Evolutionary conservation across 1,140 invertebrate species (phyloP).

Genomic region (Dufourea novaeangliae): DNA sequence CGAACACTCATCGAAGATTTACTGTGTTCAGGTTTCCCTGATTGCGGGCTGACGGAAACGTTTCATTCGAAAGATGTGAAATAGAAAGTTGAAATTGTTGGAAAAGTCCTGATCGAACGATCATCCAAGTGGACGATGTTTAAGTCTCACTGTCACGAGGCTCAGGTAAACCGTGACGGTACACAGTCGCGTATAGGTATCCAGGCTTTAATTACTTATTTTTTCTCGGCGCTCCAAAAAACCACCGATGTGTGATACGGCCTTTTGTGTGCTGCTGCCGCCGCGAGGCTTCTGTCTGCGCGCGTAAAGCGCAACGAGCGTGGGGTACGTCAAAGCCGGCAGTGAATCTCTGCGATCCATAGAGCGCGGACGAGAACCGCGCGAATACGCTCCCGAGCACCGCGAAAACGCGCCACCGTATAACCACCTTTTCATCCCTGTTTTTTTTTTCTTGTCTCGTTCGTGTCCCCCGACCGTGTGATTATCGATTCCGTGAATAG

Average conservation of each 20-base stretch:
- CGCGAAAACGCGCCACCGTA: not conserved
- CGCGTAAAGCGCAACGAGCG: slow-evolving; percentile 48
- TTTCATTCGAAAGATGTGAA: not conserved
- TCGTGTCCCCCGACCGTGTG: not conserved
- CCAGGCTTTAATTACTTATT: slow-evolving; percentile 65
- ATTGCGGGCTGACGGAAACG: not conserved
- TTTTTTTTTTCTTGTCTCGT: too few species aligned
- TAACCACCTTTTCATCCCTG: not conserved
- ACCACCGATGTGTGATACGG: slow-evolving; percentile 68
- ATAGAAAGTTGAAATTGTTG: not conserved
- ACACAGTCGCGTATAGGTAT: slow-evolving; percentile 41
- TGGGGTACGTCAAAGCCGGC: slow-evolving; percentile 34
- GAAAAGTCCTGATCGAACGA: slow-evolving; percentile 5
- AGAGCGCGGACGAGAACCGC: slow-evolving; percentile 47
- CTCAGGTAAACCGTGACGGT: slow-evolving; percentile 55
- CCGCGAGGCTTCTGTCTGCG: slow-evolving; percentile 34
- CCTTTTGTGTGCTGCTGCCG: slow-evolving; percentile 15
- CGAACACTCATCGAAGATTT: too few species aligned
- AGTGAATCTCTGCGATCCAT: slow-evolving; percentile 60
- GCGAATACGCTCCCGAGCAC: not conserved
- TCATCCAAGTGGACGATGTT: not conserved
- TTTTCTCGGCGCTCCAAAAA: slow-evolving; percentile 72
- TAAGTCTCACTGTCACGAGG: not conserved
- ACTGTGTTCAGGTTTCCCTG: not conserved
- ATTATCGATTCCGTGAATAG: slow-evolving; percentile 32